These are phyloP conservation scores for Nannospalax galili DNA, from an alignment of 2,113 vertebrate genomes.

Conservation along the genomic window DNA sequence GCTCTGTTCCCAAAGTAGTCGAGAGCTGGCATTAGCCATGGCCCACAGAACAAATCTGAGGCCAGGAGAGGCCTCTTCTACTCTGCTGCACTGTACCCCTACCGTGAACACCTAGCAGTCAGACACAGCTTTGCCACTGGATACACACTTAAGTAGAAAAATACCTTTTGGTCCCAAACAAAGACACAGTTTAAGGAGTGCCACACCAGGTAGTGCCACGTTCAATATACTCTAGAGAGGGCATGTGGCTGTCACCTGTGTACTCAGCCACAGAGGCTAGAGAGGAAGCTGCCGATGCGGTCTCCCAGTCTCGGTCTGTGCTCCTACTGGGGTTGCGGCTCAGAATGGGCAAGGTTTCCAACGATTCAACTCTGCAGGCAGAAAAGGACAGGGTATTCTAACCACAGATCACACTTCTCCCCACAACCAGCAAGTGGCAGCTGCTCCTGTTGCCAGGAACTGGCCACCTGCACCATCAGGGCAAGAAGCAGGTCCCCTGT, in stretches of 20 bases:
- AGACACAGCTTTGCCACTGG: neutral
- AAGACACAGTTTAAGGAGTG: neutral
- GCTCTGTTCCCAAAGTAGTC: neutral
- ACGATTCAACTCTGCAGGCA: slow-evolving; percentile 90
- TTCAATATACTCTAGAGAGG: neutral
- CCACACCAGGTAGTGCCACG: fast-evolving
- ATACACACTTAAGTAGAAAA: neutral
- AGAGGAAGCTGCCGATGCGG: slow-evolving; percentile 94
- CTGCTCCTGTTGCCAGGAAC: no score
- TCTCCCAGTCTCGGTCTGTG: slow-evolving; percentile 97
- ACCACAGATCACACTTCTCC: neutral
- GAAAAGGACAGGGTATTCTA: no score
- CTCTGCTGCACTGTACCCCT: neutral
- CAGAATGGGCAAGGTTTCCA: slow-evolving; percentile 93
- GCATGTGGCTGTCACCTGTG: slow-evolving; percentile 85
- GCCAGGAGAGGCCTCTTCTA: neutral
- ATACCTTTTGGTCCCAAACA: neutral
- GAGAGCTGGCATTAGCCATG: no score
- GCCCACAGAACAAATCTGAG: neutral
- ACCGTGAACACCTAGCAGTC: neutral
- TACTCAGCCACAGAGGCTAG: slow-evolving; percentile 96
- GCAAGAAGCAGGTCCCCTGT: neutral
- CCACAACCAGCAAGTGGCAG: no score
- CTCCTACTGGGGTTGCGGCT: slow-evolving; percentile 95
- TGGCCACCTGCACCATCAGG: neutral